phyloP scores from a whole-genome alignment of 2,888 invertebrate species.

The Microctonus brassicae region DNA sequence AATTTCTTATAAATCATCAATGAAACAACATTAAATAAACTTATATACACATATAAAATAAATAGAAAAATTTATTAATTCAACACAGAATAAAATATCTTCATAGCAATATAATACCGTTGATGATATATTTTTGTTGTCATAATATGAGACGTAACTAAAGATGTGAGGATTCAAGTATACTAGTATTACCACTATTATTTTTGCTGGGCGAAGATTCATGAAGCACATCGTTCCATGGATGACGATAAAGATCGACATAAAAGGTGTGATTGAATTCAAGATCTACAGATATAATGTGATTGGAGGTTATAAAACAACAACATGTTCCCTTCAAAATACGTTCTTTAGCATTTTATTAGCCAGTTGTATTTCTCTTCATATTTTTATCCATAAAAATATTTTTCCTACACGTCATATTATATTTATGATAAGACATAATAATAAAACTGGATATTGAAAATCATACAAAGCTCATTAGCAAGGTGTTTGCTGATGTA shows the following conservation, averaged over 20 bases:
- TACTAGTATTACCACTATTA: background rate
- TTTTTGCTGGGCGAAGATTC: background rate
- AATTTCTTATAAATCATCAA: no score
- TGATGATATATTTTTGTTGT: background rate
- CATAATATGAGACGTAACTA: background rate
- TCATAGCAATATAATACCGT: background rate
- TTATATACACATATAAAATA: background rate
- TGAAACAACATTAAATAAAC: no score
- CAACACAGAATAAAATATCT: background rate
- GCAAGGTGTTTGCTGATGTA: background rate
- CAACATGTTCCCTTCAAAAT: background rate
- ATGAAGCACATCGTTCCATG: background rate
- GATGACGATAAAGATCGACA: conserved; percentile 1
- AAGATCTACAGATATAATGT: background rate
- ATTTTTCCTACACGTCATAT: no score
- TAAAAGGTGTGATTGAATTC: conserved; percentile 14
- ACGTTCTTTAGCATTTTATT: conserved; percentile 4
- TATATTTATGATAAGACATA: background rate
- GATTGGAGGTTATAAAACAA: background rate
- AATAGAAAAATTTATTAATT: background rate
- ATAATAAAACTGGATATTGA: background rate
- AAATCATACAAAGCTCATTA: background rate
- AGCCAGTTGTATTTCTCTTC: background rate
- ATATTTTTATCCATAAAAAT: background rate
- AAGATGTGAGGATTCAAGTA: background rate